Evolutionary conservation across 2,113 vertebrate genomes (phyloP), one percentile per base, ranked within the genome.

Genomic region (Amblyopsis rosae): DNA sequence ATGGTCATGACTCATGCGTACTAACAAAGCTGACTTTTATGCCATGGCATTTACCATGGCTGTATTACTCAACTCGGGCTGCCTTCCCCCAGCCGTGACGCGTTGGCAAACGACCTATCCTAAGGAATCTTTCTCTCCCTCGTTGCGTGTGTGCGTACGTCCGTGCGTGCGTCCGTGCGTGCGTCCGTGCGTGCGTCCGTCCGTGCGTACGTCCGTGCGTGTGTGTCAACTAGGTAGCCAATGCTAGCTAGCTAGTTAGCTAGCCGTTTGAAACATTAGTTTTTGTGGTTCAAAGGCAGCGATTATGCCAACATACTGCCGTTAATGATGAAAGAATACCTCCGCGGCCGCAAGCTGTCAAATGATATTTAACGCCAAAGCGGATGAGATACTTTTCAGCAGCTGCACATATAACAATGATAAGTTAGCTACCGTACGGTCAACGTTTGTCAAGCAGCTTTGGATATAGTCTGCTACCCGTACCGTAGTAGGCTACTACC

Each of bases 211-310:
- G 45, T 3, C 51, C 68, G 71, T 51, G 79, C 45, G 72, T 56
- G 68, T 76, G 73, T 73, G 84, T 81, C 83, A 89, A 83, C 78
- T 86, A 84, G 83, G 84, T 87, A 84, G 88, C 86, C 76, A 67
- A 61, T 59, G 71, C 81, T 87, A 88, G 85, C 86, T 76, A 49
- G 64, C 57, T 75, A 70, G 71, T 70, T 56, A 82, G 82, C 79
- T 78, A 84, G 81, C 82, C 76, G 47, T 66, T 62, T 78, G 70
- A 80, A 85, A 85, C 72, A 83, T 73, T 26, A 33, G 19, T 82
- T 26, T 69, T 6, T 13, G 12, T 32, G 19, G 0, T 55, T 72
- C 58, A 67, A 6, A 62, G 67, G 45, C 54, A 66, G 54, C 33
- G 26, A 77, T 70, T 70, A 66, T 48, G 67, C 59, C 67, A 68